Percentiles rank a stretch among this genome's conserved stretches.
phyloP scores from a whole-genome alignment of 2,113 vertebrate genomes.

The Pteropus alecto region DNA sequence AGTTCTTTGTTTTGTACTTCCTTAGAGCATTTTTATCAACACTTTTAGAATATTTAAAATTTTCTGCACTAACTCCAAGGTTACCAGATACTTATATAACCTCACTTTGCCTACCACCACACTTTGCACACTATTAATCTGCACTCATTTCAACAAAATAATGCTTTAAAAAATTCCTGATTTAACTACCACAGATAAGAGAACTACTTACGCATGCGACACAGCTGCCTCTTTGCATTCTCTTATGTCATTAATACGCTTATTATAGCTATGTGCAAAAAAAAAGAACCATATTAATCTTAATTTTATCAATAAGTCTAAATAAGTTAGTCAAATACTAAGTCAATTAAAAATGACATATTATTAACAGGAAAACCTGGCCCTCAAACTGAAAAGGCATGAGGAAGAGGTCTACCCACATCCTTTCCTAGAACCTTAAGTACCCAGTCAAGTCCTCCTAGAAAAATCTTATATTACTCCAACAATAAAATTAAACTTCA shows the following conservation, averaged over 20 bases:
- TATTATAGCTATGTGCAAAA: slow-evolving; percentile 92
- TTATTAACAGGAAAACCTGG: neutral
- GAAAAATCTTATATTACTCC: slow-evolving; percentile 7
- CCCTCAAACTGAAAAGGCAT: neutral
- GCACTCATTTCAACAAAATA: slow-evolving; percentile 16
- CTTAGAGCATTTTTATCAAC: neutral
- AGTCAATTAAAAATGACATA: slow-evolving; percentile 22
- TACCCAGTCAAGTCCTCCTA: neutral
- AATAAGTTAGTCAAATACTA: slow-evolving; percentile 22
- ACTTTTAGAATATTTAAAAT: slow-evolving; percentile 31
- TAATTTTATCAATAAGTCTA: slow-evolving; percentile 41
- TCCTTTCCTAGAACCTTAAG: neutral
- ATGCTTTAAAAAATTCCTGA: slow-evolving; percentile 24
- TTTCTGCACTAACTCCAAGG: neutral
- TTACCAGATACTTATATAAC: neutral
- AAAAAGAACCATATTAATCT: slow-evolving; percentile 26
- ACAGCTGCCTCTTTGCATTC: slow-evolving; percentile 98
- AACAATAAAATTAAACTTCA: slow-evolving; percentile 12
- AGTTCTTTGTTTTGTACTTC: neutral
- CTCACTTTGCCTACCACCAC: neutral
- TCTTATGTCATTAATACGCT: slow-evolving; percentile 98
- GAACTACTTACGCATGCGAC: slow-evolving; percentile 93
- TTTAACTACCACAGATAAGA: slow-evolving; percentile 20
- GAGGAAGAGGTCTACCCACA: neutral
- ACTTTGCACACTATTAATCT: neutral